Evolutionary conservation across 2,797 vertebrate species (phyloP), one percentile per base, ranked within the genome.

Genomic region (Oryzias sinensis): DNA sequence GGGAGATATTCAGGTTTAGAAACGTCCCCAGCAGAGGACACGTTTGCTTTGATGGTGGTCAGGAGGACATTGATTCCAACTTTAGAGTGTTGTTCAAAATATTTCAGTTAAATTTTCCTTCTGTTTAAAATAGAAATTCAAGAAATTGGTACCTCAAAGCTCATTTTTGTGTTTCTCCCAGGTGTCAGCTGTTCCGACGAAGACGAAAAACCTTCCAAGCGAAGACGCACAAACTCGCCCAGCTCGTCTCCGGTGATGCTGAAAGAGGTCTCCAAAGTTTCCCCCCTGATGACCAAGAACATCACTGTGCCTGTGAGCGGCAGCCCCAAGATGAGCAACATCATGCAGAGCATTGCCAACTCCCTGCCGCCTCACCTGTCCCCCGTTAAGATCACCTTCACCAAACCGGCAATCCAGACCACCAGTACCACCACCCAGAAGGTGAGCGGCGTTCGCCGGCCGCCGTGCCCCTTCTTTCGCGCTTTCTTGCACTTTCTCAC

Each of bases 311-410:
- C 96, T 0, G 92, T 98, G 72, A 94, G 94, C 67, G 92, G 93
- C 80, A 96, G 95, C 88, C 97, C 96, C 62, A 99, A 98, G n/a
- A 98, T 99, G 94, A 98, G 95, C 90, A 98, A 97, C 89, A 96
- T 98, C 74, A 98, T 98, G 96, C 97, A 99, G 89, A 98, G 96
- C 88, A 98, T 99, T 59, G 97, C 97, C 86, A 99, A 97, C 91
- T 99, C 97, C 6, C 88, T 98, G 60, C 96, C 97, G 0, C 95
- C 96, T 0, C 97, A 98, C 89, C 95, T 99, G 92, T 99, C 97
- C 43, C 96, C 97, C 2, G 96, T 99, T 70, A 99, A n/a, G 92
- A 99, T 99, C 89, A 99, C 97, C 80, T 99, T 99, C 88, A 97
- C 96, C 72, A 99, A 98, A 70, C 97, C 97, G 45, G 93, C 93